A percentile compares a stretch with the other conserved stretches of the same genome.
Evolutionary conservation across 1,140 invertebrate species (phyloP).

Genomic region (Drosophila fuyamai): DNA sequence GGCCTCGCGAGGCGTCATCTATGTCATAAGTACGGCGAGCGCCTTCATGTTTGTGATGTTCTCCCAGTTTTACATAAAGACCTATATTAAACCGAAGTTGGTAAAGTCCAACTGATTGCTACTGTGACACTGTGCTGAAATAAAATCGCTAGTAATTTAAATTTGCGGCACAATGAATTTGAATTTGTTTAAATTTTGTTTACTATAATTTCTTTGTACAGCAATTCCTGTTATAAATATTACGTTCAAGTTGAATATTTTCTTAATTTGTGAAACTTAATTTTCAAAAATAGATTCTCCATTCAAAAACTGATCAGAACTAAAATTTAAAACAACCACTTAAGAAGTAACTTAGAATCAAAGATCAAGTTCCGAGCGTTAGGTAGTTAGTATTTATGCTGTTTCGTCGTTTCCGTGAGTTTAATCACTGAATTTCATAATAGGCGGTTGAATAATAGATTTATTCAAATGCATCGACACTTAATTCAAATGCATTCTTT

Average conservation of each 20-base stretch:
- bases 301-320: no score
- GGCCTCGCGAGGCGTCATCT: constrained; percentile 83
- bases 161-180: no score
- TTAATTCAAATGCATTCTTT: constrained; percentile 11
- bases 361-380: no score
- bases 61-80: constrained; percentile 9
- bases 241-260: no score
- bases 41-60: constrained; percentile 14
- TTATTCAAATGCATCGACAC: constrained; percentile 11
- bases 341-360: no score
- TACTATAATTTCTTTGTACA: no score
- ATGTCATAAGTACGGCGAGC: constrained; percentile 61
- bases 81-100: constrained; percentile 64
- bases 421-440: background rate
- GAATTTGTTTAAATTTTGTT: no score
- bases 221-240: no score
- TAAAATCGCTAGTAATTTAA: background rate
- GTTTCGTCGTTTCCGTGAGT: background rate
- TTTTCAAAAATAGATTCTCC: no score
- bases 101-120: constrained; percentile 12
- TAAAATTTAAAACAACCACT: no score
- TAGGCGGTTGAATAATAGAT: constrained; percentile 13
- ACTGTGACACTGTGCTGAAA: background rate
- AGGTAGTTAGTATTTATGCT: no score
- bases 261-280: no score